Conservation (phyloP, 1,140 invertebrate genomes). For the Drosophila pachea region DNA sequence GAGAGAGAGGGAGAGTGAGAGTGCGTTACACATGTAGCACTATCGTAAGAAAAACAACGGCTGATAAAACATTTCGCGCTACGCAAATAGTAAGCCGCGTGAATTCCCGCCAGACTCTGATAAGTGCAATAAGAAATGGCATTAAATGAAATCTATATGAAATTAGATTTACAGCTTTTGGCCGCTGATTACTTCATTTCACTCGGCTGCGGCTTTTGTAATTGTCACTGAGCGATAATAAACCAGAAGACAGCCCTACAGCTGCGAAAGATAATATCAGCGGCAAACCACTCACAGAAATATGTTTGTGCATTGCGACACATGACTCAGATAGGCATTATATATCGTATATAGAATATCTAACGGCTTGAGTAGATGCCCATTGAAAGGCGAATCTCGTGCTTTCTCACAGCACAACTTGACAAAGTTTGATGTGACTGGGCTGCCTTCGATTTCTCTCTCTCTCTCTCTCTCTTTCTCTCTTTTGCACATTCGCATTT, state of each 20-base stretch:
- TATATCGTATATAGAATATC: too few relatives aligned
- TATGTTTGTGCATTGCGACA: neutral
- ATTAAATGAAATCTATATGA: neutral
- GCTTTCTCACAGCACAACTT: neutral
- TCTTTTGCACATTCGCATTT: neutral
- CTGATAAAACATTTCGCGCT: conserved; percentile 41
- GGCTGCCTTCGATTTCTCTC: conserved; percentile 2
- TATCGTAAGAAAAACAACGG: conserved; percentile 17
- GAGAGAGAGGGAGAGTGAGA: neutral
- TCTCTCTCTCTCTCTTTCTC: too few relatives aligned
- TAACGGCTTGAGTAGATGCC: too few relatives aligned
- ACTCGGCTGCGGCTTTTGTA: conserved; percentile 13
- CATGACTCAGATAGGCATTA: neutral
- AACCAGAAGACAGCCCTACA: conserved; percentile 6
- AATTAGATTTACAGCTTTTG: conserved; percentile 12
- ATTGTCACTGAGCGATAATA: conserved; percentile 4
- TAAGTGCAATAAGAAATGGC: neutral
- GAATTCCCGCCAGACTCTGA: neutral
- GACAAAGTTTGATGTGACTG: conserved; percentile 22
- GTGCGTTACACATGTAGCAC: conserved; percentile 21
- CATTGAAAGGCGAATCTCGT: too few relatives aligned
- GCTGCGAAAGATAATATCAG: conserved; percentile 1
- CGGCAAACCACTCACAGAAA: neutral
- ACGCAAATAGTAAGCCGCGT: conserved; percentile 21
- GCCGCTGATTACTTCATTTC: conserved; percentile 17